These are phyloP conservation scores for Chionoecetes opilio DNA, from an alignment of 1,140 invertebrate species.

Conservation along the genomic window DNA sequence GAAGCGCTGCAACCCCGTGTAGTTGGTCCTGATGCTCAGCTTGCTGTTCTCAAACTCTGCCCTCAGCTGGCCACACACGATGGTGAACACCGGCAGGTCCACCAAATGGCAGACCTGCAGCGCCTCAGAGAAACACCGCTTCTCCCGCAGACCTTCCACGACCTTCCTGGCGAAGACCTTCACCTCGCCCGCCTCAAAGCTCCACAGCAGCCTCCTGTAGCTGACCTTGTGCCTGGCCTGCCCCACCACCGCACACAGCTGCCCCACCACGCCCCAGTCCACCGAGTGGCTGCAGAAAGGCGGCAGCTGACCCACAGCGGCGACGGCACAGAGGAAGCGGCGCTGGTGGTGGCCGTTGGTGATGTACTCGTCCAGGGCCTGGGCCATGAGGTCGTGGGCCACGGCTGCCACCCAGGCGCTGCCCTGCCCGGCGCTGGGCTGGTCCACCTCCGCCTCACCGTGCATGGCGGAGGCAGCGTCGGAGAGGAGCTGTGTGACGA, in stretches of 20 bases:
- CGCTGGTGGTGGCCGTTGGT: conserved; percentile 55
- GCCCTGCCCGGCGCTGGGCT: background rate
- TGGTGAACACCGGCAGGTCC: conserved; percentile 57
- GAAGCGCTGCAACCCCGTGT: conserved; percentile 51
- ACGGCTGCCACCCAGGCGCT: conserved; percentile 35
- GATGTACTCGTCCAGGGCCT: conserved; percentile 60
- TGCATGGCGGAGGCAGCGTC: conserved; percentile 35
- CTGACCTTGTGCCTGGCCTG: conserved; percentile 52
- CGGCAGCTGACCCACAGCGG: conserved; percentile 62
- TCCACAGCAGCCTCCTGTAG: conserved; percentile 50
- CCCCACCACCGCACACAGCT: conserved; percentile 62
- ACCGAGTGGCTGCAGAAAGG: conserved; percentile 61
- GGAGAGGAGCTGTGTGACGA: conserved; percentile 36
- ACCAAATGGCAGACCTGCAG: conserved; percentile 65
- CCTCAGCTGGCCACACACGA: conserved; percentile 67
- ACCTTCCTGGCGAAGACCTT: conserved; percentile 39
- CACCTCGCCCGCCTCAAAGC: conserved; percentile 62
- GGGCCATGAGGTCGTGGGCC: conserved; percentile 58
- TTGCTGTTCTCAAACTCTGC: conserved; percentile 66
- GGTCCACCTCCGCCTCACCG: background rate
- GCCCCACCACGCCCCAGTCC: conserved; percentile 59
- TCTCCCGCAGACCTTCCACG: conserved; percentile 32
- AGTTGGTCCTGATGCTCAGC: background rate
- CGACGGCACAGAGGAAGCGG: conserved; percentile 45
- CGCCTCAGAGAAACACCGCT: conserved; percentile 59